Evolutionary conservation across 2,888 invertebrate species (phyloP), one percentile per base, ranked within the genome.

Genomic region (Drosophila histrio): DNA sequence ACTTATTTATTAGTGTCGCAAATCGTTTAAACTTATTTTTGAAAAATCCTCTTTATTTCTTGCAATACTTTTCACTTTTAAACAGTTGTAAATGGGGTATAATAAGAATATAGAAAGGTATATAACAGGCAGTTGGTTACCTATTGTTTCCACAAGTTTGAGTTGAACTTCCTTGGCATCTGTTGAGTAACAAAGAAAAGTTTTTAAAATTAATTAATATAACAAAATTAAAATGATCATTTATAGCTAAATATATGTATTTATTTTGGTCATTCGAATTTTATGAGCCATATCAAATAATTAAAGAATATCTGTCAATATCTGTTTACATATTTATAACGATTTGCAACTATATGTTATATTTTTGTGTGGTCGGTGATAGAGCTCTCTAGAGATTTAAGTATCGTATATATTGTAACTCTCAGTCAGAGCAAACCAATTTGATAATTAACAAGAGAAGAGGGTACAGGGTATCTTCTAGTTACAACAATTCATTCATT

Each of bases 1-100:
- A 74, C 83, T 76, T 82, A 88, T 82, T 82, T 82, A 82, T 82
- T 82, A 88, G 88, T 88, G 87, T 82, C 87, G 72, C 81, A 86
- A 82, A 88, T 88, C 81, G 88, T 86, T 82, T 82, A 78, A 79
- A 67, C 57, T 50, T 56, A 47, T 77, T 39, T 65, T 38, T 30
- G 38, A 8, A 21, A 54, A 54, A 47, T 62, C 54, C 63, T 65
- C 46, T 67, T 41, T 43, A 26, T 32, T 22, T 13, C 11, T 17
- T 17, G 26, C n/a, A 19, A 32, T 30, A 15, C 21, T 5, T 13
- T 15, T 13, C 15, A 11, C 7, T 7, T 28, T 3, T 28, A 6
- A 6, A 19, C 26, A 3, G 17, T 17, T 3, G 7, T 9, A 3
- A 19, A 44, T 28, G 28, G 17, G 28, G 44, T 44, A n/a, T 28